A percentile compares a stretch with the other conserved stretches of the same genome.
Evolutionary conservation across 1,140 invertebrate species (phyloP).

Genomic region (Diprion similis): DNA sequence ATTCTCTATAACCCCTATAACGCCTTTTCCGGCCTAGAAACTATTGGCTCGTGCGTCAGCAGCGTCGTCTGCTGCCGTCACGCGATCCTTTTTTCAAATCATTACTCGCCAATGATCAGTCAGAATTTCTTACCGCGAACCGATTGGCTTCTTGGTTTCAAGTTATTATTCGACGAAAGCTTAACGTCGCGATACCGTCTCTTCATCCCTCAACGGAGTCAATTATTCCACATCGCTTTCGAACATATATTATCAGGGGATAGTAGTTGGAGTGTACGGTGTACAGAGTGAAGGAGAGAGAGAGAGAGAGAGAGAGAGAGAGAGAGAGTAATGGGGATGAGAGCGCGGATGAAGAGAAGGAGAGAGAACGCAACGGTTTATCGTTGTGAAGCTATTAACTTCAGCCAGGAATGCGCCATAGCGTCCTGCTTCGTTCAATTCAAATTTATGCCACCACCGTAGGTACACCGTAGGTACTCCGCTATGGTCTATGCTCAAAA

Average conservation of each 20-base stretch:
- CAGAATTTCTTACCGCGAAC: background rate
- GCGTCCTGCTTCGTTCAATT: constrained; percentile 57
- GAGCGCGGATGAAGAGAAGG: constrained; percentile 34
- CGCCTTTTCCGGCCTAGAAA: constrained; percentile 51
- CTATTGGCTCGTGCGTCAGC: constrained; percentile 48
- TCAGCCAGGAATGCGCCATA: constrained; percentile 55
- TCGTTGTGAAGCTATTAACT: constrained; percentile 61
- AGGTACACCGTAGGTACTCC: background rate
- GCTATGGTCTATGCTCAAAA: background rate
- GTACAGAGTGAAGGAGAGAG: background rate
- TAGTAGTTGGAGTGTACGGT: constrained; percentile 12
- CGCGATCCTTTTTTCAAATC: background rate
- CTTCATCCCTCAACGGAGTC: constrained; percentile 31
- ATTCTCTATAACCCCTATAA: constrained; percentile 60
- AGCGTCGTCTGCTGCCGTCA: constrained; percentile 27
- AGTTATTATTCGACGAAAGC: constrained; percentile 8
- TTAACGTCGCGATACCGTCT: constrained; percentile 3
- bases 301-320: background rate
- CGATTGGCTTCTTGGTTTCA: constrained; percentile 1
- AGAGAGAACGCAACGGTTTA: constrained; percentile 51
- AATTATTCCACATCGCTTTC: constrained; percentile 51
- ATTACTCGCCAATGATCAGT: background rate
- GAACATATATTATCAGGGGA: constrained; percentile 49
- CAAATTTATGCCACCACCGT: constrained; percentile 50
- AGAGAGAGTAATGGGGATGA: background rate